These are phyloP conservation scores for Drosophila glabriapex DNA, from an alignment of 2,888 invertebrate species.

Conservation along the genomic window DNA sequence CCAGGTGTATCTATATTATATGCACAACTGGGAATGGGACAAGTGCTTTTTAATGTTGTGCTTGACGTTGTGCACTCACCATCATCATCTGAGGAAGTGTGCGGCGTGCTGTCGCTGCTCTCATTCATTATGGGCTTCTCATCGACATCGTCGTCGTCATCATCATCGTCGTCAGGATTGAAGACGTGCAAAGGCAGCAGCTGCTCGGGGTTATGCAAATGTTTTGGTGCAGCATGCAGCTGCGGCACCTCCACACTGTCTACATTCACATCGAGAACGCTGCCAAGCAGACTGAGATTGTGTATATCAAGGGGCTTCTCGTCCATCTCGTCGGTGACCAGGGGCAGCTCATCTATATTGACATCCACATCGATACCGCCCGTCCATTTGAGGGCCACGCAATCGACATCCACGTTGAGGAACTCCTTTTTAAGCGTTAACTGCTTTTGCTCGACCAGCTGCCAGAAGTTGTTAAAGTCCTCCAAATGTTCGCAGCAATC, in stretches of 20 bases:
- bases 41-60: not conserved
- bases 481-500: conserved; percentile 74
- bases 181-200: not conserved
- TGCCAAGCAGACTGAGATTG: conserved; percentile 64
- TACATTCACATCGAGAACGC: conserved; percentile 68
- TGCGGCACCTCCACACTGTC: conserved; percentile 69
- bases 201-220: not conserved
- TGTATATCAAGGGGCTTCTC: conserved; percentile 72
- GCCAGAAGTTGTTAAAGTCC: conserved; percentile 72
- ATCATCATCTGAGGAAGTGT: conserved; percentile 35
- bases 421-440: conserved; percentile 70
- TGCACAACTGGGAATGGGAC: not conserved
- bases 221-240: conserved; percentile 7
- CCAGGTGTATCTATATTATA: not conserved
- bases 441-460: conserved; percentile 71
- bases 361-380: conserved; percentile 64
- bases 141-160: conserved; percentile 32
- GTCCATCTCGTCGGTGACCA: conserved; percentile 65
- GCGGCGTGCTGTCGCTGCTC: conserved; percentile 3
- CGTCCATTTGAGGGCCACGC: conserved; percentile 64
- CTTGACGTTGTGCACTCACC: conserved; percentile 29
- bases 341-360: conserved; percentile 68
- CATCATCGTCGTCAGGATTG: conserved; percentile 6
- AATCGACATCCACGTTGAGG: conserved; percentile 67
- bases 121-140: conserved; percentile 51